phyloP scores from a whole-genome alignment of 1,140 invertebrate genomes.

The Solen grandis region DNA sequence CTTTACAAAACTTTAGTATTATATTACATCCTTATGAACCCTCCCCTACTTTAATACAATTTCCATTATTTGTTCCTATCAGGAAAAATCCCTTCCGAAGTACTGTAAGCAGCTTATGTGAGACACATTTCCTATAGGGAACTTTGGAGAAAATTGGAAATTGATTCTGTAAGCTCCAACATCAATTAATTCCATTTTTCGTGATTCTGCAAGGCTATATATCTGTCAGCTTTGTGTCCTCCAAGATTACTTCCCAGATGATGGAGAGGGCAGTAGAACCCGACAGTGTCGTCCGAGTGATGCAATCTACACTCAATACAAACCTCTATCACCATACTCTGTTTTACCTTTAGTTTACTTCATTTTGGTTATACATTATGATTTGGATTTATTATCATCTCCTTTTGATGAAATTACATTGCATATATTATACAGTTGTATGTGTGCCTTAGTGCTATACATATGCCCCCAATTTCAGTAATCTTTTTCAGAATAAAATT shows the following conservation, averaged over 20 bases:
- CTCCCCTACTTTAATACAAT: conserved; percentile 29
- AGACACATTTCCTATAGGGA: conserved; percentile 45
- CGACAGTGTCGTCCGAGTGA: too few species aligned
- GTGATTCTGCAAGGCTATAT: conserved; percentile 41
- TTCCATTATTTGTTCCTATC: conserved; percentile 53
- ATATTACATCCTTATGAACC: conserved; percentile 30
- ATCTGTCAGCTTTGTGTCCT: conserved; percentile 49
- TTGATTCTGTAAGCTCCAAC: conserved; percentile 55
- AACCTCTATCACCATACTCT: too few species aligned
- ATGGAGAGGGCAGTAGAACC: too few species aligned
- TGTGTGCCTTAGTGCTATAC: too few species aligned
- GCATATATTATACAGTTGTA: too few species aligned
- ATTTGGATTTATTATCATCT: too few species aligned
- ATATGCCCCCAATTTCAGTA: too few species aligned
- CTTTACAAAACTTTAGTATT: conserved; percentile 2
- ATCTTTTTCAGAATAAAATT: too few species aligned
- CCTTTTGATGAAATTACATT: too few species aligned
- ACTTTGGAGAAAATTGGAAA: conserved; percentile 56
- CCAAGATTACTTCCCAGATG: conserved; percentile 1
- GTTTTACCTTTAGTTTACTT: too few species aligned
- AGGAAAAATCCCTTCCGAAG: conserved; percentile 45
- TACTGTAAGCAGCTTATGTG: conserved; percentile 49
- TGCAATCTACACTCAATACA: too few species aligned
- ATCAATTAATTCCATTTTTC: conserved; percentile 60
- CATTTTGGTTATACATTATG: too few species aligned